Percentiles rank a stretch among this genome's conserved stretches.
Conservation (phyloP, 2,797 vertebrate species). For the Poecilia picta region DNA sequence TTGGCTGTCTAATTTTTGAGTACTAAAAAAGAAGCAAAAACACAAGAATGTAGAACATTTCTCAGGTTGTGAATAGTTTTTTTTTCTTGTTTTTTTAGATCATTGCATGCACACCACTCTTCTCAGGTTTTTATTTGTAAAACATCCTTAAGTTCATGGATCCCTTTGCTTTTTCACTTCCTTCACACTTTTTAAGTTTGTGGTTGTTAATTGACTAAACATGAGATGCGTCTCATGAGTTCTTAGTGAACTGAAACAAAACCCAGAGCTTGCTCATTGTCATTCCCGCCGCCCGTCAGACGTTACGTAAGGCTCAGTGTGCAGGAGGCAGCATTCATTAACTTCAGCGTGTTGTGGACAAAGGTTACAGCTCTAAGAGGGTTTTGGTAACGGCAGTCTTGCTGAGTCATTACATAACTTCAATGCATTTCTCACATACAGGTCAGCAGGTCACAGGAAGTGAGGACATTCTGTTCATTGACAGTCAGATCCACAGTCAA, state of each 20-base stretch:
- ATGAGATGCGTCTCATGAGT: background rate
- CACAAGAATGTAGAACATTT: background rate
- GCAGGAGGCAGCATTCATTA: conserved; percentile 29
- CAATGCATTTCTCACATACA: conserved; percentile 34
- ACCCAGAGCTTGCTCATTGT: conserved; percentile 45
- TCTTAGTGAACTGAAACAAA: background rate
- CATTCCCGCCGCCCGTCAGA: conserved; percentile 53
- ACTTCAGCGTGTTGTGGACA: conserved; percentile 40
- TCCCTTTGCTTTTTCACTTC: background rate
- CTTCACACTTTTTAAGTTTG: background rate
- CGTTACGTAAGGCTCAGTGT: conserved; percentile 54
- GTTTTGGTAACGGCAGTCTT: background rate
- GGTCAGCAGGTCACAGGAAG: conserved; percentile 40
- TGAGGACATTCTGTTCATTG: conserved; percentile 35
- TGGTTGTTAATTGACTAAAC: too few relatives aligned
- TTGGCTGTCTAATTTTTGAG: background rate
- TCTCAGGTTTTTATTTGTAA: background rate
- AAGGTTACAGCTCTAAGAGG: conserved; percentile 47
- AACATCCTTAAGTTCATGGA: background rate
- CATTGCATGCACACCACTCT: background rate
- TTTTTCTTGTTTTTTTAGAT: background rate
- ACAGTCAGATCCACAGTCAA: conserved; percentile 9
- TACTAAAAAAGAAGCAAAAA: background rate
- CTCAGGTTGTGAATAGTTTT: background rate
- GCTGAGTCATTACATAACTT: conserved; percentile 38